Evolutionary conservation across 2,113 vertebrate genomes (phyloP).

Genomic region (Odobenus rosmarus): DNA sequence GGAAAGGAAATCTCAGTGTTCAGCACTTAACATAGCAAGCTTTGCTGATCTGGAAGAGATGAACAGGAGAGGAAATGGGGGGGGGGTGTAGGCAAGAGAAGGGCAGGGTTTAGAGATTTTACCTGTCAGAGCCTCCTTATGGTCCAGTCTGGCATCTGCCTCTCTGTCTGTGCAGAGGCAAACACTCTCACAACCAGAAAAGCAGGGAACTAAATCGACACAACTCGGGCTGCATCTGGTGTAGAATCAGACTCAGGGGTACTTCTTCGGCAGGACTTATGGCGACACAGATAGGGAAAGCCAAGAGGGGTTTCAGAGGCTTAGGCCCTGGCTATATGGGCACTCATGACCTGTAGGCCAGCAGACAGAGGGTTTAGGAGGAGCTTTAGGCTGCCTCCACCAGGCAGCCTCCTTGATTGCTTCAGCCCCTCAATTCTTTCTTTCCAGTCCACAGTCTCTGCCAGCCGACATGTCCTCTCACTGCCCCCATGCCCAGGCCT

Average conservation of each 20-base stretch:
- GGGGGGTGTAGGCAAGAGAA: background rate
- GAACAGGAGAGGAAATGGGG: background rate
- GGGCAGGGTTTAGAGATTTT: background rate
- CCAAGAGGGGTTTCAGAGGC: background rate
- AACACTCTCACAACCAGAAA: background rate
- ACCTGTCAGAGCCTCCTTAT: background rate
- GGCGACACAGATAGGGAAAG: background rate
- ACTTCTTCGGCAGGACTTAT: background rate
- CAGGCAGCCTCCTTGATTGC: background rate
- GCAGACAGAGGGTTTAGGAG: background rate
- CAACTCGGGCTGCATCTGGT: background rate
- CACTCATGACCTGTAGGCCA: background rate
- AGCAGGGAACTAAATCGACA: background rate
- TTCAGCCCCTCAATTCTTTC: background rate
- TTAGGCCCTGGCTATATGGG: background rate
- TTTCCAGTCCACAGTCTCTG: background rate
- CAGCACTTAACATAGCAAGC: background rate
- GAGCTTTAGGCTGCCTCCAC: background rate
- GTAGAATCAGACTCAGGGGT: background rate
- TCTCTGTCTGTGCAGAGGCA: too few relatives aligned
- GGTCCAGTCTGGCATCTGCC: background rate
- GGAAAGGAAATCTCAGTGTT: background rate
- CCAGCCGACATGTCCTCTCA: background rate
- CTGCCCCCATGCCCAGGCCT: background rate
- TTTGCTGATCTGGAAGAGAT: background rate